Percentiles rank a stretch among this genome's conserved stretches.
These are phyloP conservation scores for Valencia hispanica DNA, from an alignment of 2,797 vertebrate genomes.

Conservation along the genomic window DNA sequence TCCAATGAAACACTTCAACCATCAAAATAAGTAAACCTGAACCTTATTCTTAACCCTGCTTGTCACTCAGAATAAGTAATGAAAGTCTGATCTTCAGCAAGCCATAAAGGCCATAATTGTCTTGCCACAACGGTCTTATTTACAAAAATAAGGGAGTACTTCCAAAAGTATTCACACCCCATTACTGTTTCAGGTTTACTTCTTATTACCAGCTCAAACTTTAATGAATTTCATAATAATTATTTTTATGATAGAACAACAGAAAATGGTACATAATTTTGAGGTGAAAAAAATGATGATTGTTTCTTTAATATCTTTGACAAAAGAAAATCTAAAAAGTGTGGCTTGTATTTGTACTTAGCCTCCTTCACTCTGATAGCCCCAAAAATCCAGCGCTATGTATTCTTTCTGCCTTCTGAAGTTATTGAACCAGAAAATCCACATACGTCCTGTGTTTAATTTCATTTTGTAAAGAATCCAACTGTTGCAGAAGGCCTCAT, in stretches of 20 bases:
- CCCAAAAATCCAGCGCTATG: neutral
- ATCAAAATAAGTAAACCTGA: neutral
- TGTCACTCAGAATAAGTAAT: neutral
- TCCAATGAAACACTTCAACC: slow-evolving; percentile 6
- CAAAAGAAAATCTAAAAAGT: neutral
- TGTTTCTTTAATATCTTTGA: neutral
- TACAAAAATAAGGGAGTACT: neutral
- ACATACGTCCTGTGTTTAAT: neutral
- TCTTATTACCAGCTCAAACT: neutral
- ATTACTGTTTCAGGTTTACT: neutral
- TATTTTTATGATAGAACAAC: neutral
- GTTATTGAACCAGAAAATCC: neutral
- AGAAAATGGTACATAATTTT: neutral
- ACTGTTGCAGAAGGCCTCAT: too few relatives aligned
- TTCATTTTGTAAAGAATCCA: neutral
- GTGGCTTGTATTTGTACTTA: too few relatives aligned
- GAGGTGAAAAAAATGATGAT: neutral
- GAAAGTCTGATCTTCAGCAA: neutral
- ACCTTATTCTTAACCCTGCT: neutral
- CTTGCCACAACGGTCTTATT: neutral
- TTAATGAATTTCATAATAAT: neutral
- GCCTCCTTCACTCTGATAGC: neutral
- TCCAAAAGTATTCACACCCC: neutral
- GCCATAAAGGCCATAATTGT: neutral
- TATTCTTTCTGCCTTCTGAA: neutral